phyloP scores from a whole-genome alignment of 2,113 vertebrate species.

The Variabilichromis moorii region DNA sequence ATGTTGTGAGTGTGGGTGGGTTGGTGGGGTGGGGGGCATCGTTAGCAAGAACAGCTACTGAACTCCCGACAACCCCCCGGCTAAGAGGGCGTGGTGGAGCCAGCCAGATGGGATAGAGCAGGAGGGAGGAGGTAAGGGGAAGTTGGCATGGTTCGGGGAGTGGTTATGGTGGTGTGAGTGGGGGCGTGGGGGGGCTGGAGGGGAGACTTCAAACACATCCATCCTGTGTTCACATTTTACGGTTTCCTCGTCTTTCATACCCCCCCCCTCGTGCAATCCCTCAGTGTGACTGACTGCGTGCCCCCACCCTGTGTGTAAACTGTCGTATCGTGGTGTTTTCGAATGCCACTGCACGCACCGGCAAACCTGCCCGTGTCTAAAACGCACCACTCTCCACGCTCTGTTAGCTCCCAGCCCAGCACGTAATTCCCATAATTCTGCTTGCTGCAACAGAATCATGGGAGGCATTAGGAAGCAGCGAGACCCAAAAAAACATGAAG shows the following conservation, averaged over 20 bases:
- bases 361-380: conserved; percentile 38
- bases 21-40: conserved; percentile 34
- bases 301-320: conserved; percentile 10
- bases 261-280: neutral
- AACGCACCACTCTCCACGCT: conserved; percentile 30
- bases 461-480: conserved; percentile 14
- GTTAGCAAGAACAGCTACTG: conserved; percentile 61
- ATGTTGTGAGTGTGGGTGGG: neutral
- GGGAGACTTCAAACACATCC: conserved; percentile 47
- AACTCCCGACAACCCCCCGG: conserved; percentile 71
- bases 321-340: conserved; percentile 35
- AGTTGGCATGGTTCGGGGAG: conserved; percentile 15
- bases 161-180: conserved; percentile 4
- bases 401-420: conserved; percentile 47
- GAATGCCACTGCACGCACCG: conserved; percentile 43
- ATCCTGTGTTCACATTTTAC: conserved; percentile 51
- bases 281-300: conserved; percentile 15
- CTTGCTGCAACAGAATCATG: conserved; percentile 46
- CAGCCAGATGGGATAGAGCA: conserved; percentile 55
- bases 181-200: neutral
- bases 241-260: conserved; percentile 57
- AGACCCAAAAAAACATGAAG: neutral
- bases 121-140: conserved; percentile 14
- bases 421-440: conserved; percentile 63
- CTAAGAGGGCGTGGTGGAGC: conserved; percentile 52